Conservation (phyloP, 2,113 vertebrate species). For the Myotis davidii region DNA sequence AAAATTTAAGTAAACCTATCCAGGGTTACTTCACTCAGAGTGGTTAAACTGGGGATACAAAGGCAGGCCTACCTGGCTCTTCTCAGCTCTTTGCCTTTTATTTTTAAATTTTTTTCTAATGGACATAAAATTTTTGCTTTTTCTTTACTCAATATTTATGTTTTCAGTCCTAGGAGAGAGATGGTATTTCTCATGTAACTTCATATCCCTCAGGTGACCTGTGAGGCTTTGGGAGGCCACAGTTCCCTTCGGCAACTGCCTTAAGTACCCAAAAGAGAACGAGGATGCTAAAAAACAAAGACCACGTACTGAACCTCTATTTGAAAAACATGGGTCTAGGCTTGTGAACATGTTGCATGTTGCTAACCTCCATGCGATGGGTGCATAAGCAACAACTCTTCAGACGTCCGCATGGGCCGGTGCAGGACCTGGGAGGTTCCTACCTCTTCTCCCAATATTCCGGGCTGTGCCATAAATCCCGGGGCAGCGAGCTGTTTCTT, state of each 20-base stretch:
- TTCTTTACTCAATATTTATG: neutral
- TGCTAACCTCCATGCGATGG: neutral
- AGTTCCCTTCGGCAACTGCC: neutral
- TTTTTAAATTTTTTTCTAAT: neutral
- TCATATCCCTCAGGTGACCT: neutral
- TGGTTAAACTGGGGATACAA: neutral
- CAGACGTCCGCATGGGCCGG: neutral
- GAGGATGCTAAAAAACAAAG: neutral
- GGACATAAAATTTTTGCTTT: neutral
- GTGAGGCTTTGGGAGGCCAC: neutral
- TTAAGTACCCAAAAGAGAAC: neutral
- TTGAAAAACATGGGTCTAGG: neutral
- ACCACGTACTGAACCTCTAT: neutral
- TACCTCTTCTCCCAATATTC: neutral
- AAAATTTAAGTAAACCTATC: neutral
- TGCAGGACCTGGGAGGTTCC: neutral
- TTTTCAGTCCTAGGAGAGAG: neutral
- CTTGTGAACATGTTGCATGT: neutral
- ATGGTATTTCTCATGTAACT: neutral
- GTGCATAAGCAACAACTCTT: neutral
- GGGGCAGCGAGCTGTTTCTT: neutral
- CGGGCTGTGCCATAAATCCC: neutral
- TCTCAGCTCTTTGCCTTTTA: neutral
- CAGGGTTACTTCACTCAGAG: neutral
- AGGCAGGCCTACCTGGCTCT: neutral